These are phyloP conservation scores for Cheilosia scutellata DNA, from an alignment of 2,888 invertebrate genomes.

Conservation along the genomic window DNA sequence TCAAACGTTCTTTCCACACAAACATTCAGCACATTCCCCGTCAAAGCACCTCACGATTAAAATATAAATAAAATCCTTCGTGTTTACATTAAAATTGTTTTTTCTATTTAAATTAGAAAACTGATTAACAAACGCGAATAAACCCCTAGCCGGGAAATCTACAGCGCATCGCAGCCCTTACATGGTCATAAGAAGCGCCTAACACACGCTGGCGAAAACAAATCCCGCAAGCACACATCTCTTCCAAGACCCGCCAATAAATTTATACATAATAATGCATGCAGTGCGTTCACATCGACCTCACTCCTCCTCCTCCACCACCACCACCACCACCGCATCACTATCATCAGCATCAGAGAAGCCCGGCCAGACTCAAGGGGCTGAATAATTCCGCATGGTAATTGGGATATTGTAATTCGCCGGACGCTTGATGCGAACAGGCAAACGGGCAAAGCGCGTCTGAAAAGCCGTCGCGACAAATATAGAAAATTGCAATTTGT, in stretches of 20 bases:
- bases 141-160: constrained; percentile 50
- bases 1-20: too few species aligned
- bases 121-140: constrained; percentile 68
- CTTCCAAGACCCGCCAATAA: constrained; percentile 3
- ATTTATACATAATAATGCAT: constrained; percentile 50
- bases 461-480: constrained; percentile 72
- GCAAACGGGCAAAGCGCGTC: constrained; percentile 18
- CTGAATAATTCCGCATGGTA: constrained; percentile 74
- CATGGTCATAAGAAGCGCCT: constrained; percentile 70
- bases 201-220: constrained; percentile 27
- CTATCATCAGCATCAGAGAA: constrained; percentile 2
- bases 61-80: constrained; percentile 32
- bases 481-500: constrained; percentile 76
- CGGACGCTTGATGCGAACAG: constrained; percentile 45
- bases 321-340: neutral
- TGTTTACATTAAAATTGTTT: constrained; percentile 52
- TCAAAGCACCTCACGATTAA: constrained; percentile 45
- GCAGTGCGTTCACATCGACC: constrained; percentile 34
- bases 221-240: neutral
- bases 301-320: constrained; percentile 44
- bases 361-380: constrained; percentile 33
- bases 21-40: too few species aligned
- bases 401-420: constrained; percentile 74
- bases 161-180: constrained; percentile 39
- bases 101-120: constrained; percentile 69